Evolutionary conservation across 2,888 invertebrate genomes (phyloP), one percentile per base, ranked within the genome.

Genomic region (Bombylius discolor): DNA sequence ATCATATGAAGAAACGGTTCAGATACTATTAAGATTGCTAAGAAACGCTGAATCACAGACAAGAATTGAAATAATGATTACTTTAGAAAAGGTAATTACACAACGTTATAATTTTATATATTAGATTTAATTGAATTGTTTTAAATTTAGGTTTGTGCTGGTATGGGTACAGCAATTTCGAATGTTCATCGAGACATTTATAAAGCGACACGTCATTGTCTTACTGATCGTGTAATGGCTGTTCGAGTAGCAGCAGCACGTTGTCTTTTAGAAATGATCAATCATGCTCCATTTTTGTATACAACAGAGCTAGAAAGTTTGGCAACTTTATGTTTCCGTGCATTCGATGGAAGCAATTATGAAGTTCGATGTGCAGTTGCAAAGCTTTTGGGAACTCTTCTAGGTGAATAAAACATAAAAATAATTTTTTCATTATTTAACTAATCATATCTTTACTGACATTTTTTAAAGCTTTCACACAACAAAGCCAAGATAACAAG

Each of bases 1-100:
- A 60, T 94, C 96, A 0, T 99, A 96, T 69, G 98, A 99, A 72
- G 99, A 99, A 69, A 98, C 98, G 0, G 91, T 98, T 39, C 86
- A 89, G 64, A 88, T 96, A 53, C 78, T 99, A 33, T 83, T 94
- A 56, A 87, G 91, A 65, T 92, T 92, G 3, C 76, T 99, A 58
- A 85, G 91, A 67, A 96, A 88, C 74, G 93, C 92, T 1, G 96
- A 96, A 78, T 97, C 97, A 0, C 97, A 96, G 73, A 90, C 91
- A 1, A 81, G 98, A 62, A 88, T 94, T 63, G 98, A 99, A 78
- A 96, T 97, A 58, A 95, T 99, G 92, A 81, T 88, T 60, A 97
- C 98, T 1, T 77, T 99, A 63, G 93, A 96, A 73, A 97, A 96
- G 81, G 89, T 94, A 74, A 7, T 39, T 3, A 39, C 11, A 23